Evolutionary conservation across 2,888 invertebrate species (phyloP), one percentile per base, ranked within the genome.

Genomic region (Nipponacmea schrenckii): DNA sequence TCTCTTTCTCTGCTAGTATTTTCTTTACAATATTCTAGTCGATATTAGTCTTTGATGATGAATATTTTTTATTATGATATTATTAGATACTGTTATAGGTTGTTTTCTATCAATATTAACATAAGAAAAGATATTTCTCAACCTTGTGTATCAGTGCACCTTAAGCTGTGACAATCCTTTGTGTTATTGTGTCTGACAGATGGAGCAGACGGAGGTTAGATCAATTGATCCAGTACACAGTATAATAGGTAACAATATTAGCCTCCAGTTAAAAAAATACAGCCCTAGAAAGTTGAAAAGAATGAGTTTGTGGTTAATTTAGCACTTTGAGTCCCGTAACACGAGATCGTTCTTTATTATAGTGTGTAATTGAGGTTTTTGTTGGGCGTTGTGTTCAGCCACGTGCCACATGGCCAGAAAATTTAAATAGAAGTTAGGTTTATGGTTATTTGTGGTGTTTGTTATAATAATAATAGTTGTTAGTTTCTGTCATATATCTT

Each of bases 91-190:
- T 39, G 39, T 39, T 39, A 39, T 39, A 39, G 4, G 5, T 39
- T 39, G 39, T 39, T 8, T 39, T 39, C 39, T 39, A 39, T 39
- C 39, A 39, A 39, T 39, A 39, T 39, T 39, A 39, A 39, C 39
- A 39, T 39, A 39, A 39, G 39, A 39, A 39, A 39, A 39, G 39
- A 39, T 39, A 39, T 39, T 10, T 39, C 39, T 39, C 39, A 39
- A 39, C 10, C 39, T 39, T 39, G 39, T 5, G 39, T 39, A 39
- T 39, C 4, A 24, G 24, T 56, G 24, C 56, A 56, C 24, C 24
- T 24, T 56, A 56, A 56, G 56, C 56, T 56, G 56, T 56, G 56
- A 56, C 56, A 56, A 56, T 24, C 56, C 24, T 56, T 56, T 56
- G 56, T 56, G 56, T 56, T 56, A 24, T 56, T 56, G 56, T 56